Evolutionary conservation across 1,140 invertebrate species (phyloP), one percentile per base, ranked within the genome.

Genomic region (Berghia stephanieae): DNA sequence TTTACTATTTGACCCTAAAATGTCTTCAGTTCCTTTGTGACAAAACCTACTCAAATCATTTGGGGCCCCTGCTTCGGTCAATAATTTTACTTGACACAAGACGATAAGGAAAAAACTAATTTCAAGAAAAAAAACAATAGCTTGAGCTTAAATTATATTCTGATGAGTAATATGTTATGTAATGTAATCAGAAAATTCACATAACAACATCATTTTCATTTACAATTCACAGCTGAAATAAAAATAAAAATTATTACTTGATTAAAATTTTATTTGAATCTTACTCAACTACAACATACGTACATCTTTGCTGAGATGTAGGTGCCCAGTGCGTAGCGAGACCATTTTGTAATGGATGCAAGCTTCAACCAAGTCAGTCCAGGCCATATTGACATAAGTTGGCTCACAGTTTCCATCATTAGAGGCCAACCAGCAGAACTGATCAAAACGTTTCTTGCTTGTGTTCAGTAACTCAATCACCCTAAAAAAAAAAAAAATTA

Each of bases 361-460:
- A 13, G 82, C 82, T 42, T 79, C 66, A 21, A 87, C 82, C 21
- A 87, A 46, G 36, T 87, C 86, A 18, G 83, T 83, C 85, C 86
- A 87, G 2, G 86, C 84, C 43, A 86, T 82, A 66, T 83, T 87
- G 40, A 83, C 79, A 49, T 84, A 83, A 1, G 78, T 78, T 0
- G 85, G 86, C 21, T 81, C 78, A 81, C 83, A 84, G 31, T 75
- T 67, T 13, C 79, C 81, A 42, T 81, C 78, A 10, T 78, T 78
- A 18, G 79, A 60, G 13, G 73, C 42, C 69, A 83, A 75, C 70
- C 79, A 81, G 78, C 84, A 86, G 5, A 79, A 69, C 31, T 84
- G 81, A 36, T 83, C 80, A 83, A 84, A 87, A 43, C 78, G 75
- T 52, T 79, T 44, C 57, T 77, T 73, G 5, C 68, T 68, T 13